Base-by-base conservation (phyloP, 2,113 vertebrate species). In the Budorcas taxicolor region DNA sequence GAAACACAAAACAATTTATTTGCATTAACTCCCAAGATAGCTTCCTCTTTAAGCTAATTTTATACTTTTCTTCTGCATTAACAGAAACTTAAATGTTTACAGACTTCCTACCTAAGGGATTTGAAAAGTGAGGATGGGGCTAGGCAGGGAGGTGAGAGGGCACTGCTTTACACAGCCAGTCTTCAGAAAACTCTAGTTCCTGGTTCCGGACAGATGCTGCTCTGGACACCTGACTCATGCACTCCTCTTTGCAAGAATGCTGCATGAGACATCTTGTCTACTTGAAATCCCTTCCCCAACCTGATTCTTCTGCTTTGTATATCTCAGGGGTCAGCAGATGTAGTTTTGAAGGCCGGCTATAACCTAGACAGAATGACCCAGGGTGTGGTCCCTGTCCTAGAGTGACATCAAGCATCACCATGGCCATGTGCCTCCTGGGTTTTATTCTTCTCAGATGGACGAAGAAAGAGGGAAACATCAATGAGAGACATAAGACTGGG, bases 1-100 rank as follows among this genome's bases (percentile, higher is more conserved):
- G 96, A 98, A 98, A 97, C 81, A 92, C 76, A 96, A 96, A 96
- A 97, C 88, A 97, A 97, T 97, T 98, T 36, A 96, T 98, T 98
- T 98, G 97, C 97, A 97, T 97, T 57, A 15, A 43, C 43, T 97
- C 95, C 89, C 67, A 97, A 98, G 67, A 96, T 94, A 97, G 78
- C 57, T 98, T 98, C 82, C 83, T 91, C 90, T 81, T 97, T 58
- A 96, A 97, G 29, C 91, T 97, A 95, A 97, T 95, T 98, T 97
- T 96, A 76, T 55, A 53, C n/a, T 6, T 58, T 84, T 80, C 87
- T 96, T 87, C 60, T 67, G 19, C 7, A 57, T 97, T 95, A 95
- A 97, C 91, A 94, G 82, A 96, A 82, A 29, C n/a, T 60, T 95
- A 92, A 50, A 13, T 52, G 80, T 82, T 81, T 84, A 87, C 60